Evolutionary conservation across 2,797 vertebrate genomes (phyloP).

Genomic region (Pelobates cultripes): DNA sequence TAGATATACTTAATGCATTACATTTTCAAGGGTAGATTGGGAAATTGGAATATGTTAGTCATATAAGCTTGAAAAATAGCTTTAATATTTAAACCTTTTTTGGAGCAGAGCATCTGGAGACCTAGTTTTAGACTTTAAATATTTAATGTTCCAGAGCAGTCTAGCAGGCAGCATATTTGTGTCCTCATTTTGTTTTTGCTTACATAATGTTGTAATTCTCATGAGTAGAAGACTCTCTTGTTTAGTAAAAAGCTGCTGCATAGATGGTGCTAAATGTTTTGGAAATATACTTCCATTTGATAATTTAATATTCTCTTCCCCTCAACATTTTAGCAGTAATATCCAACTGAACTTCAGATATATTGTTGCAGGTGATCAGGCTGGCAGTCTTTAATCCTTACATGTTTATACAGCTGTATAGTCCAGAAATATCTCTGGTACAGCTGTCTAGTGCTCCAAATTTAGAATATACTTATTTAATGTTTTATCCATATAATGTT

Average conservation of each 20-base stretch:
- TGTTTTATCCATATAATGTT: too few species aligned
- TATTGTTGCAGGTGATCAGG: too few species aligned
- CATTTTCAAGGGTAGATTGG: background rate
- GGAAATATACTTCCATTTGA: too few species aligned
- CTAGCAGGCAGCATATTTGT: conserved; percentile 45
- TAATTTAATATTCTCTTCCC: too few species aligned
- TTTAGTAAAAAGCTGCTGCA: conserved; percentile 12
- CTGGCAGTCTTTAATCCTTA: too few species aligned
- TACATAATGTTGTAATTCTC: conserved; percentile 47
- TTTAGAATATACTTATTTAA: too few species aligned
- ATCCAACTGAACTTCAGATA: too few species aligned
- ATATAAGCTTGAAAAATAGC: conserved; percentile 46
- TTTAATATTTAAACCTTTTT: conserved; percentile 54
- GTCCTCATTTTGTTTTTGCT: conserved; percentile 39
- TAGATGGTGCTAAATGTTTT: background rate
- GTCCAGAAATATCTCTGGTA: too few species aligned
- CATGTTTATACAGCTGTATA: too few species aligned
- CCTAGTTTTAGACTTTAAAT: conserved; percentile 50
- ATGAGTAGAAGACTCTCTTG: conserved; percentile 18
- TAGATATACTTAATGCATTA: conserved; percentile 1
- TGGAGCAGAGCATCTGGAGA: conserved; percentile 42
- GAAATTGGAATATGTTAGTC: conserved; percentile 30
- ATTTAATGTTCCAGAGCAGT: conserved; percentile 50
- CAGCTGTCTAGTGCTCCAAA: too few species aligned
- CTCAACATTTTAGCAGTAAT: too few species aligned